Conservation (phyloP, 2,113 vertebrate genomes). For the Notothenia rossii region DNA sequence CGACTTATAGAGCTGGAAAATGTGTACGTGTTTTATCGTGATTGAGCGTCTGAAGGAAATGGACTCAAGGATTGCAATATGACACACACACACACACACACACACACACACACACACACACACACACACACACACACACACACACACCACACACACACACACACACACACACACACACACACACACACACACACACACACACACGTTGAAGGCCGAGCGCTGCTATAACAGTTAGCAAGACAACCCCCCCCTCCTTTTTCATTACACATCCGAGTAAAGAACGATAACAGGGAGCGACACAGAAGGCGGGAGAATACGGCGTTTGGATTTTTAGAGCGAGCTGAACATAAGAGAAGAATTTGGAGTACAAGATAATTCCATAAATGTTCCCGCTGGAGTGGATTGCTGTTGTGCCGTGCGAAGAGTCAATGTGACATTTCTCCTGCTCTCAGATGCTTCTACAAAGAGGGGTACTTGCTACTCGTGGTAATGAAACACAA, state of each 20-base stretch:
- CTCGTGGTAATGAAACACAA: slow-evolving; percentile 16
- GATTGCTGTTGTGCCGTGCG: slow-evolving; percentile 6
- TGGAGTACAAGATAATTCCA: slow-evolving; percentile 58
- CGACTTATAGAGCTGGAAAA: slow-evolving; percentile 31
- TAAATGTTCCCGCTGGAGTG: slow-evolving; percentile 41
- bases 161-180: no score
- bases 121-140: no score
- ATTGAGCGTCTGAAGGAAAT: slow-evolving; percentile 42
- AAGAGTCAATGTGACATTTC: slow-evolving; percentile 23
- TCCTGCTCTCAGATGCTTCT: slow-evolving; percentile 7
- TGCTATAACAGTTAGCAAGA: slow-evolving; percentile 65
- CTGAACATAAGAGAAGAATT: slow-evolving; percentile 21
- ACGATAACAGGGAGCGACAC: slow-evolving; percentile 46
- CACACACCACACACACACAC: no score
- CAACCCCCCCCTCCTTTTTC: slow-evolving; percentile 60
- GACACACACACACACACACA: no score
- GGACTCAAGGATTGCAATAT: slow-evolving; percentile 40
- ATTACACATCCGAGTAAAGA: slow-evolving; percentile 44
- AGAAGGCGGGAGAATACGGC: slow-evolving; percentile 25
- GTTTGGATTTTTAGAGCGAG: slow-evolving; percentile 40
- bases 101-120: no score
- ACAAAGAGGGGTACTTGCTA: slow-evolving; percentile 8
- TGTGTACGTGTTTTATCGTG: slow-evolving; percentile 6
- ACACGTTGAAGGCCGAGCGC: slow-evolving; percentile 59
- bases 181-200: slow-evolving; percentile 6